Base-by-base conservation (phyloP, 2,797 vertebrate genomes). In the Takifugu rubripes region DNA sequence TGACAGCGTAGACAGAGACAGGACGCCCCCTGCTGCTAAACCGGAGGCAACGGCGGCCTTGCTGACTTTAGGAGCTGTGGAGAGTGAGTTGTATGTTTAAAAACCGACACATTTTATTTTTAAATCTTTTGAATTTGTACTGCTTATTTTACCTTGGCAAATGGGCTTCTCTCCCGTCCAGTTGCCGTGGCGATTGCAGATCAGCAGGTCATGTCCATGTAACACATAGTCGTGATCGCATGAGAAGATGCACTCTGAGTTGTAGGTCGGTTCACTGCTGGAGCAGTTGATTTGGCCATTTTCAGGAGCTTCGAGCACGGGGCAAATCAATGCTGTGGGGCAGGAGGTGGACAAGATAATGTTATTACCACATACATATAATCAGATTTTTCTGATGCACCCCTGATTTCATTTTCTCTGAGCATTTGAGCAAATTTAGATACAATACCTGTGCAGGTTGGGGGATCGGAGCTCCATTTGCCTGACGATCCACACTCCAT, bases 231-330 rank as follows among this genome's bases (percentile, higher is more conserved):
- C 90, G 57, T 85, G 59, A 0, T 63, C 0, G 12, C 93, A 94
- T 25, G 61, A 79, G 79, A 94, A 93, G 42, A 50, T 74, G 64
- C 93, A 94, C 61, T 70, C 59, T 1, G 92, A 83, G 53, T 43
- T 83, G 74, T 86, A 89, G 10, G 76, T 62, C 26, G 54, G 76
- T 7, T 71, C 68, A 6, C 25, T 33, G 49, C 86, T 68, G 6
- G 83, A 87, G 27, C 93, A 94, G 78, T 56, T 90, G 29, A 90
- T 65, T 0, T 27, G 10, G 17, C 83, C 66, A 0, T 89, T 84
- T n/a, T 54, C 48, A 5, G 88, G 86, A 40, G 45, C 60, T 51
- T 82, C 69, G 27, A 90, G 77, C 25, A 50, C 6, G 0, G 68
- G 70, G 54, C 91, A 92, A 26, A 31, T 75, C 17, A 89, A 67